Evolutionary conservation across 2,888 invertebrate species (phyloP).

Genomic region (Linyphia triangularis): DNA sequence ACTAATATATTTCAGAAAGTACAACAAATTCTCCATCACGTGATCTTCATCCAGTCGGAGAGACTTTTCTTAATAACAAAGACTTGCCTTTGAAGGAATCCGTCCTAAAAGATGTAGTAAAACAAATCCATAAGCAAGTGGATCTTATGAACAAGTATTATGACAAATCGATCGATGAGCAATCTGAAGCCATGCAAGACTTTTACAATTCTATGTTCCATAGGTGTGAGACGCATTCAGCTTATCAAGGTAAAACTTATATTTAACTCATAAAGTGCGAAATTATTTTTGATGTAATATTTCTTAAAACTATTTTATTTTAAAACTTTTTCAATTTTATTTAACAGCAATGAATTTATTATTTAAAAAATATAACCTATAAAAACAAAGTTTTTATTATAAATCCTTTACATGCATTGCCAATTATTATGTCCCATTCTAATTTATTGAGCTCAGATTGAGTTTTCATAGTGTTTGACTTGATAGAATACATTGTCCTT

Average conservation of each 20-base stretch:
- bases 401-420: no score
- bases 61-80: slow-evolving; percentile 13
- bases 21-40: slow-evolving; percentile 47
- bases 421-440: no score
- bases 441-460: no score
- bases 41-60: slow-evolving; percentile 34
- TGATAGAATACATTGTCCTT: no score
- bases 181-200: slow-evolving; percentile 93
- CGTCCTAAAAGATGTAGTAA: slow-evolving; percentile 82
- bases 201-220: slow-evolving; percentile 90
- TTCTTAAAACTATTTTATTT: not conserved
- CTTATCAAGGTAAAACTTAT: slow-evolving; percentile 82
- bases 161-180: slow-evolving; percentile 87
- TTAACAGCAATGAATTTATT: no score
- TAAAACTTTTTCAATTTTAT: not conserved
- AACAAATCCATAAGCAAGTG: slow-evolving; percentile 83
- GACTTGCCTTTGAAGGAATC: slow-evolving; percentile 77
- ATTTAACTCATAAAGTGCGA: not conserved
- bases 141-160: slow-evolving; percentile 83
- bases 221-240: slow-evolving; percentile 82
- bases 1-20: slow-evolving; percentile 47
- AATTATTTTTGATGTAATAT: no score
- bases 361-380: no score
- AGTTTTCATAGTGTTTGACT: no score
- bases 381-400: no score